Evolutionary conservation across 2,888 invertebrate genomes (phyloP).

Genomic region (Imbricaverruca yamaguchii): DNA sequence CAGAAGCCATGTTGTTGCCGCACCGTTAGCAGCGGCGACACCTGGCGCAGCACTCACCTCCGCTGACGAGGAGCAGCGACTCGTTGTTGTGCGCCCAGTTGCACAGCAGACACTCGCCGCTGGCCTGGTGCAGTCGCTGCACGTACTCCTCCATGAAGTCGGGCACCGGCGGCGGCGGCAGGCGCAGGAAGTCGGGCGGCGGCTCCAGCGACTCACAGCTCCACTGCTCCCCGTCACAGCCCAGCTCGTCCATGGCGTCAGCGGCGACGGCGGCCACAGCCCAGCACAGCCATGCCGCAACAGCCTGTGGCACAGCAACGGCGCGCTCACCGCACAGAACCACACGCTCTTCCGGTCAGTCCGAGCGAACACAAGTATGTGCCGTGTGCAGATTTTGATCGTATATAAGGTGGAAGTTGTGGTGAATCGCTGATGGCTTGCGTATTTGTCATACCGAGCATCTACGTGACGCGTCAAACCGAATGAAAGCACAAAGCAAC

Average conservation of each 20-base stretch:
- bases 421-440: too few species aligned
- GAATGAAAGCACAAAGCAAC: too few species aligned
- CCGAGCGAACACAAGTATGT: too few species aligned
- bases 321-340: too few species aligned
- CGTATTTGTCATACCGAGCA: too few species aligned
- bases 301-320: background rate
- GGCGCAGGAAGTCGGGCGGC: slow-evolving; percentile 72
- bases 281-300: background rate
- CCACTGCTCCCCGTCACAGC: slow-evolving; percentile 29
- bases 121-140: slow-evolving; percentile 29
- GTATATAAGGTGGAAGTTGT: too few species aligned
- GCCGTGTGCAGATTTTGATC: too few species aligned
- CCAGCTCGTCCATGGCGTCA: slow-evolving; percentile 15
- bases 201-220: slow-evolving; percentile 51
- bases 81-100: slow-evolving; percentile 12
- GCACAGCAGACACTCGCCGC: slow-evolving; percentile 10
- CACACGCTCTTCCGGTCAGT: too few species aligned
- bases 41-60: background rate
- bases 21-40: too few species aligned
- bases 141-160: slow-evolving; percentile 55
- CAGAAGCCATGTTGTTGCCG: too few species aligned
- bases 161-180: slow-evolving; percentile 77
- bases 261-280: background rate
- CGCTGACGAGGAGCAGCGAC: background rate
- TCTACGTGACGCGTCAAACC: too few species aligned